These are phyloP conservation scores for Ostrea denselamellosa DNA, from an alignment of 1,140 invertebrate species.

Conservation along the genomic window DNA sequence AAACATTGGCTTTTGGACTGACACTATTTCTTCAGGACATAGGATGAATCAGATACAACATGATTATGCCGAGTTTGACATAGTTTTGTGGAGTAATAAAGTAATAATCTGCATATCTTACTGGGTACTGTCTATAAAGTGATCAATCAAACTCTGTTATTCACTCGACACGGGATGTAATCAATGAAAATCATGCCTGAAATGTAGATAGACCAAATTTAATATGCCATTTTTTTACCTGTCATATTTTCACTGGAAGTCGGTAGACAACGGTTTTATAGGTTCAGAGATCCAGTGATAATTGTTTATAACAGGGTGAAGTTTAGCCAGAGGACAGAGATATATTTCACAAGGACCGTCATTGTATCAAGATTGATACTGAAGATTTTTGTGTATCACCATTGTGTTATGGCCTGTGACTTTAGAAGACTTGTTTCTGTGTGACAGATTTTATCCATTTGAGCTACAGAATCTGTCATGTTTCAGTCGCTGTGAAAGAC, in stretches of 20 bases:
- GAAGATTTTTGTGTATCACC: background rate
- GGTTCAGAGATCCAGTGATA: conserved; percentile 29
- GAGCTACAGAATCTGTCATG: no score
- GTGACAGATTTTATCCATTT: no score
- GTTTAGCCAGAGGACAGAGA: background rate
- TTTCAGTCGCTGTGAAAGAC: no score
- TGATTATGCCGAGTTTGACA: background rate
- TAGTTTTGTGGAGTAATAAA: conserved; percentile 13
- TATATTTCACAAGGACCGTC: background rate
- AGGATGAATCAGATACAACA: background rate
- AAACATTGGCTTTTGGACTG: background rate
- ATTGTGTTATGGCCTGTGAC: no score
- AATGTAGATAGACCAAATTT: background rate
- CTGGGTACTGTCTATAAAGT: background rate
- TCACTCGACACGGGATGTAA: conserved; percentile 1
- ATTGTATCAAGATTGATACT: background rate
- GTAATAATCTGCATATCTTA: background rate
- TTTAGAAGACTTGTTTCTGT: no score
- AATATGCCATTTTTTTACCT: conserved; percentile 2
- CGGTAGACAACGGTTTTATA: background rate
- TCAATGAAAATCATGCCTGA: background rate
- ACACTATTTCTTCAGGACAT: background rate
- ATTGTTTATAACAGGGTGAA: conserved; percentile 5
- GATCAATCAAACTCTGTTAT: background rate
- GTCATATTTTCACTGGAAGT: conserved; percentile 13